Conservation (phyloP, 2,113 vertebrate species). For the Empidonax traillii region DNA sequence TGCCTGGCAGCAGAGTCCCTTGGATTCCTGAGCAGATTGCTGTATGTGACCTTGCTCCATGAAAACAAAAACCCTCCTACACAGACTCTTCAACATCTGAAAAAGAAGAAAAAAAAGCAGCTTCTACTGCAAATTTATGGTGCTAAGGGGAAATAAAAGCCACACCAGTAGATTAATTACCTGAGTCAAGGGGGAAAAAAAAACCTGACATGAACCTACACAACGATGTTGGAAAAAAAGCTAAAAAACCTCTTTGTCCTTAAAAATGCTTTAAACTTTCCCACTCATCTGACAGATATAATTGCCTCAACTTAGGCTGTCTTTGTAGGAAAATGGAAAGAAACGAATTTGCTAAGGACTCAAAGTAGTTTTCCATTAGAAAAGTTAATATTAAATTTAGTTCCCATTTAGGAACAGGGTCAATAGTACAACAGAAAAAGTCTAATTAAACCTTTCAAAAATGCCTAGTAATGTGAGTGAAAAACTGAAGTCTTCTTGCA, state of each 20-base stretch:
- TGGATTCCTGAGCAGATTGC: neutral
- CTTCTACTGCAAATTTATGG: neutral
- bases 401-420: neutral
- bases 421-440: neutral
- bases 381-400: constrained; percentile 10
- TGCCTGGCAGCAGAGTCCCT: neutral
- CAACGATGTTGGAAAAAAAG: neutral
- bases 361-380: neutral
- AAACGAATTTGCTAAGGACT: constrained; percentile 7
- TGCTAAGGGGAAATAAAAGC: neutral
- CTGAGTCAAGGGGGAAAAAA: neutral
- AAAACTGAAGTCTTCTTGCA: neutral
- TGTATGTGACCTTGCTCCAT: neutral
- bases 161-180: neutral
- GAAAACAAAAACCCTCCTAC: neutral
- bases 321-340: neutral
- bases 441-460: constrained; percentile 16
- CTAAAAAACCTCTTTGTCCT: neutral
- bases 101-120: neutral
- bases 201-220: neutral
- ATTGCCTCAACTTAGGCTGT: neutral
- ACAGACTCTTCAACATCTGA: neutral
- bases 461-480: neutral
- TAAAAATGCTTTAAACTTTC: neutral
- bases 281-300: neutral